Conservation (phyloP, 2,797 vertebrate species). For the Cyclura pinguis region DNA sequence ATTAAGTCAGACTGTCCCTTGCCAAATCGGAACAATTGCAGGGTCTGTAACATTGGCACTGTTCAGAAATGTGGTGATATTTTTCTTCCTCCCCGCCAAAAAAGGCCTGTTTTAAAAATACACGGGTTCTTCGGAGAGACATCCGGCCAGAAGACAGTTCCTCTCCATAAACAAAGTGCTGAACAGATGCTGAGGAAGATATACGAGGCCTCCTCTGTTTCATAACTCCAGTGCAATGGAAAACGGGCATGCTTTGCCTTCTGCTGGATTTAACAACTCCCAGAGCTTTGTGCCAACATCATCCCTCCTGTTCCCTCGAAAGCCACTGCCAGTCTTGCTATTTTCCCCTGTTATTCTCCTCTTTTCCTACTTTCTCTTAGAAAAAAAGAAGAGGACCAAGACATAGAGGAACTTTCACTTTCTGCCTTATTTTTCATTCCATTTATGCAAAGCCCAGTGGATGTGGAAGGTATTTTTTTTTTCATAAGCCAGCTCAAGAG, state of each 20-base stretch:
- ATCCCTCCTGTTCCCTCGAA: not conserved
- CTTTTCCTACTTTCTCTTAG: not conserved
- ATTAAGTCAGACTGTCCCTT: too few species aligned
- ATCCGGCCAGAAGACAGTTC: not conserved
- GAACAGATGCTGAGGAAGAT: not conserved
- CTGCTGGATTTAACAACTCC: not conserved
- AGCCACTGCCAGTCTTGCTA: not conserved
- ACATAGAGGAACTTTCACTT: not conserved
- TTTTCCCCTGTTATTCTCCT: not conserved
- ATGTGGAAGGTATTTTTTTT: too few species aligned
- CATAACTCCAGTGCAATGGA: not conserved
- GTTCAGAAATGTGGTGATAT: not conserved
- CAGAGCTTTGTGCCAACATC: not conserved
- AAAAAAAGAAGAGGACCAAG: not conserved
- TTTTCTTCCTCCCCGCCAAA: not conserved
- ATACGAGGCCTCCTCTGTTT: not conserved
- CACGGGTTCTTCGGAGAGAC: not conserved
- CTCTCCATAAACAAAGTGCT: not conserved
- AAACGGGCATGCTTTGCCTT: not conserved
- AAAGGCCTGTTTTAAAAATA: not conserved
- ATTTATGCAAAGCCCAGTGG: too few species aligned
- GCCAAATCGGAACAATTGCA: too few species aligned
- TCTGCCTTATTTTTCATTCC: too few species aligned
- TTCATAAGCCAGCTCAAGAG: too few species aligned
- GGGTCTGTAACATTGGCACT: not conserved